Percentiles rank a stretch among this genome's conserved stretches.
These are phyloP conservation scores for Petrocephalus zakoni DNA, from an alignment of 2,113 vertebrate species.

Conservation along the genomic window DNA sequence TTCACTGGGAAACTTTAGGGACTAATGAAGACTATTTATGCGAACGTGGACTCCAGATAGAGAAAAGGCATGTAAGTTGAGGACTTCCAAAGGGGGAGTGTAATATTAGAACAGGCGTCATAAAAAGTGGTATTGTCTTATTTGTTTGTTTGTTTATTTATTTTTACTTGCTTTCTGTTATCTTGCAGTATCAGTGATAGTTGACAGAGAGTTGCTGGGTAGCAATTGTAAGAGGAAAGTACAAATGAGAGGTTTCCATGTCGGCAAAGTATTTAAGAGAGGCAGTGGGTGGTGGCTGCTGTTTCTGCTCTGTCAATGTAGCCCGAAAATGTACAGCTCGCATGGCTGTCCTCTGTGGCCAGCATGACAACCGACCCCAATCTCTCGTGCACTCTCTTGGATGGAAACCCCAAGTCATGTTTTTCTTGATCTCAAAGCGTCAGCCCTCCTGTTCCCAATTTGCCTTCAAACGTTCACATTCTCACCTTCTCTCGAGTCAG, in stretches of 20 bases:
- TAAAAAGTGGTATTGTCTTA: not conserved
- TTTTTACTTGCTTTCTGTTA: conserved; percentile 28
- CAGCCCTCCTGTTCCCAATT: not conserved
- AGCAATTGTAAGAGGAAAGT: not conserved
- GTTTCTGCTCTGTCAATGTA: conserved; percentile 43
- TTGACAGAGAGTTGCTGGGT: not conserved
- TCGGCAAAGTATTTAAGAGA: conserved; percentile 38
- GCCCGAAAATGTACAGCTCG: not conserved
- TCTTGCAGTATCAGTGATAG: not conserved
- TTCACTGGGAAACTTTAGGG: not conserved
- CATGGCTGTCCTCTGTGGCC: conserved; percentile 16
- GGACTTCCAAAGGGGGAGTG: conserved; percentile 21
- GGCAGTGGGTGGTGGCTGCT: conserved; percentile 6
- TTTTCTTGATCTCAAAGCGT: conserved; percentile 48
- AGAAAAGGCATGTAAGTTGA: conserved; percentile 24
- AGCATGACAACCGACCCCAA: conserved; percentile 39
- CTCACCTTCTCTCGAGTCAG: not conserved
- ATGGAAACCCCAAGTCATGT: conserved; percentile 48
- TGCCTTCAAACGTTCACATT: not conserved
- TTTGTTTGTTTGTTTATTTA: not conserved
- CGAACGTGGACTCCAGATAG: conserved; percentile 24
- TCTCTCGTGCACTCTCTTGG: conserved; percentile 41
- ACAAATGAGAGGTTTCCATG: not conserved
- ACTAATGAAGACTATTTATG: conserved; percentile 41
- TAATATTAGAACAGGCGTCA: conserved; percentile 23